phyloP scores from a whole-genome alignment of 2,888 invertebrate species.

The Yponomeuta evonymella region DNA sequence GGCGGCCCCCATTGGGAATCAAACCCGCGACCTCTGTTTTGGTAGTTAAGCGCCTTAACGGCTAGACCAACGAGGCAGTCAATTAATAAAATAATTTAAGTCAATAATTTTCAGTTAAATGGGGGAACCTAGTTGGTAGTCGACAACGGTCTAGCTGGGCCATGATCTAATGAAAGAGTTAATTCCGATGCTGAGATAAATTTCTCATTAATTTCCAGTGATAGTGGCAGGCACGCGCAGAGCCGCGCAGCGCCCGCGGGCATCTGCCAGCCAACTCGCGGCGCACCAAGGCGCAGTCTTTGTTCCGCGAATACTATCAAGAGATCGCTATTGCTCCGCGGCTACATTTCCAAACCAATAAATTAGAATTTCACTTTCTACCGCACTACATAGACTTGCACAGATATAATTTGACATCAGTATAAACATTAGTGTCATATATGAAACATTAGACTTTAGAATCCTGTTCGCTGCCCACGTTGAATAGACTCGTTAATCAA shows the following conservation, averaged over 20 bases:
- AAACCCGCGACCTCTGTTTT: too few species aligned
- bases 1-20: too few species aligned
- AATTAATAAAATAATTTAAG: too few species aligned
- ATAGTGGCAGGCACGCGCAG: not conserved
- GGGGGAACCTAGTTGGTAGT: not conserved
- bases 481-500: not conserved
- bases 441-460: not conserved
- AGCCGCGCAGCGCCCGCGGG: conserved; percentile 15
- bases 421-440: not conserved
- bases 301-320: conserved; percentile 16
- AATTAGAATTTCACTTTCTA: conserved; percentile 10
- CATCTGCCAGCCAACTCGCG: conserved; percentile 15
- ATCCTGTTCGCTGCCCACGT: conserved; percentile 6
- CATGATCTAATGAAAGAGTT: not conserved
- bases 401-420: conserved; percentile 1
- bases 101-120: not conserved
- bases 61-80: too few species aligned
- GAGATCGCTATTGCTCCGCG: conserved; percentile 1
- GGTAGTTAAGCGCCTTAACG: too few species aligned
- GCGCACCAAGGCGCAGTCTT: conserved; percentile 11
- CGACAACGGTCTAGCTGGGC: not conserved
- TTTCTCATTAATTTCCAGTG: conserved; percentile 37
- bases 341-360: conserved; percentile 5
- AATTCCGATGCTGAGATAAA: conserved; percentile 7
- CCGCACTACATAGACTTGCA: not conserved